Percentiles rank a stretch among this genome's conserved stretches.
Evolutionary conservation across 2,888 invertebrate species (phyloP).

Genomic region (Dysmachus trigonus): DNA sequence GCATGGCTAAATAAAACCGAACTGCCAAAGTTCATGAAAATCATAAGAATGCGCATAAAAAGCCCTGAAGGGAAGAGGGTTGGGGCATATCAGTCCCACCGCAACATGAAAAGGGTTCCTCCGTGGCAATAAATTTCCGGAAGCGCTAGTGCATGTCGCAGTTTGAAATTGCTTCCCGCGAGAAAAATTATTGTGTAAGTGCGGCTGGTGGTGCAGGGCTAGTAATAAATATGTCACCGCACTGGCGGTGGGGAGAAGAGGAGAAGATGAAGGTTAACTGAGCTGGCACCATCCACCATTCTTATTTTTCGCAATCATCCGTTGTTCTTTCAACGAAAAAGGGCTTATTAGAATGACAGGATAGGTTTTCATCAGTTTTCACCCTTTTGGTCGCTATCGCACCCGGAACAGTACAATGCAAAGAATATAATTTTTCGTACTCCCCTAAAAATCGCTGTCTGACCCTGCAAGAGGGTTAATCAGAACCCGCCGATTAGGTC

Average conservation of each 20-base stretch:
- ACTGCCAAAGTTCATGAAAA: not conserved
- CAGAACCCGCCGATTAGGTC: slow-evolving; percentile 13
- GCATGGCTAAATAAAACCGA: not conserved
- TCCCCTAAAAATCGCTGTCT: not conserved
- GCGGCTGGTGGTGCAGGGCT: slow-evolving; percentile 1
- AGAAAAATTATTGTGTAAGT: slow-evolving; percentile 34
- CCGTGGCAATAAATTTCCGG: slow-evolving; percentile 13
- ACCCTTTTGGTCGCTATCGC: not conserved
- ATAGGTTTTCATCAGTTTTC: not conserved
- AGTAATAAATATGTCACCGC: slow-evolving; percentile 5
- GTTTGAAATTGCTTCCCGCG: slow-evolving; percentile 38
- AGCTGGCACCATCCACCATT: not conserved
- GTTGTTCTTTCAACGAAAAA: not conserved
- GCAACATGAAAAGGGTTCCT: slow-evolving; percentile 1
- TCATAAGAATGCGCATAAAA: slow-evolving; percentile 3
- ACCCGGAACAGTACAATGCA: not conserved
- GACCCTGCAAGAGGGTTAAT: not conserved
- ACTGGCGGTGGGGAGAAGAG: too few relatives aligned
- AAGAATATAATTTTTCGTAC: not conserved
- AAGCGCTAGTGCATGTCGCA: slow-evolving; percentile 35
- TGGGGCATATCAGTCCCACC: not conserved
- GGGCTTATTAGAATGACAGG: slow-evolving; percentile 4
- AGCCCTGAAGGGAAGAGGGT: not conserved
- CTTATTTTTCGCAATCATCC: not conserved
- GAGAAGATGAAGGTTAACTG: not conserved